Evolutionary conservation across 2,888 invertebrate species (phyloP).

Genomic region (Vanessa cardui): DNA sequence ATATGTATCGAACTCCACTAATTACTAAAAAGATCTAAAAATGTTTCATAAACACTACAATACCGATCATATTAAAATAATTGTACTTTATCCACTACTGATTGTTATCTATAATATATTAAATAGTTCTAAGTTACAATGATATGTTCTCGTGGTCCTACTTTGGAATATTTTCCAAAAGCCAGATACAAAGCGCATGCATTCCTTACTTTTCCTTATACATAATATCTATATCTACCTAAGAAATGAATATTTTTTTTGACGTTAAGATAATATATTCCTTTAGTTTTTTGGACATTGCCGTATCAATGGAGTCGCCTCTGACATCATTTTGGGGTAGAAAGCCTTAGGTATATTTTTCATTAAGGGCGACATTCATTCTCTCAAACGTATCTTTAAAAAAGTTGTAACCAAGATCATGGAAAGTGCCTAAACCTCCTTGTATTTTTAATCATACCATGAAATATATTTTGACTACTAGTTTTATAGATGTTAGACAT

Average conservation of each 20-base stretch:
- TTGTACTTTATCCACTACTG: conserved; percentile 74
- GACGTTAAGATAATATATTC: conserved; percentile 48
- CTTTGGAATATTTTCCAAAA: conserved; percentile 73
- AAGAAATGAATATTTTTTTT: conserved; percentile 52
- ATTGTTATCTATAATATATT: conserved; percentile 69
- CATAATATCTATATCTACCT: conserved; percentile 43
- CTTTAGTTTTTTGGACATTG: conserved; percentile 78
- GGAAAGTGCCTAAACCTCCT: conserved; percentile 36
- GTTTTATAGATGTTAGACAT: not conserved
- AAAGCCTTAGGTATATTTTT: conserved; percentile 43
- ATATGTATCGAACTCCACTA: conserved; percentile 46
- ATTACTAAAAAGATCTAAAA: conserved; percentile 69
- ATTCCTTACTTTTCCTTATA: conserved; percentile 67
- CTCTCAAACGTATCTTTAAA: conserved; percentile 44
- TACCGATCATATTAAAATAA: conserved; percentile 80
- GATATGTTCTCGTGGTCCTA: conserved; percentile 79
- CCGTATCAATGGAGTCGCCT: conserved; percentile 75
- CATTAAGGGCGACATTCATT: conserved; percentile 63
- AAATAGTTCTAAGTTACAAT: conserved; percentile 64
- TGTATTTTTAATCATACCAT: conserved; percentile 7
- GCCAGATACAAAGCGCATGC: conserved; percentile 82
- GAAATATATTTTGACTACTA: not conserved
- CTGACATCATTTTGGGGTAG: conserved; percentile 57
- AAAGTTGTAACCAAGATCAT: conserved; percentile 54
- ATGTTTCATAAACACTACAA: conserved; percentile 72